A percentile compares a stretch with the other conserved stretches of the same genome.
These are phyloP conservation scores for Hipparchia semele DNA, from an alignment of 2,888 invertebrate genomes.

Conservation along the genomic window DNA sequence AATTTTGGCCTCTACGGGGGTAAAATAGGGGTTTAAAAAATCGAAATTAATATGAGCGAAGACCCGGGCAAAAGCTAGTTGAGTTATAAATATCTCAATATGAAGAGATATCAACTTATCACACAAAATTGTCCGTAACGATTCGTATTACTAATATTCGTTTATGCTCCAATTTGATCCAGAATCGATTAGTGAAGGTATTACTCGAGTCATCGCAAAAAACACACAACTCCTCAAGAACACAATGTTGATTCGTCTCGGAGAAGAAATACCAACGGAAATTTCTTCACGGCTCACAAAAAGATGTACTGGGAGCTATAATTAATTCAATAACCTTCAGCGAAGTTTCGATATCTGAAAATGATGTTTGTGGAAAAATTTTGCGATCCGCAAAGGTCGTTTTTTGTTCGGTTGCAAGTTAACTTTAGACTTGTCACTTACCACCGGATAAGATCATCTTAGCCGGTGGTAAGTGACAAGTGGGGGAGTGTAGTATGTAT, in stretches of 20 bases:
- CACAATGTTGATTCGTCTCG: conserved; percentile 23
- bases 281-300: conserved; percentile 10
- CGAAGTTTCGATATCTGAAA: conserved; percentile 6
- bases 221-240: conserved; percentile 4
- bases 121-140: not conserved
- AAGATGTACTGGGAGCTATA: conserved; percentile 5
- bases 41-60: too few species aligned
- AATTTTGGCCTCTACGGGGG: too few species aligned
- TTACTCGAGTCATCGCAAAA: conserved; percentile 10
- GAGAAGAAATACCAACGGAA: conserved; percentile 3
- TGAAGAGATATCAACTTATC: not conserved
- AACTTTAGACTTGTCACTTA: too few species aligned
- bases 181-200: conserved; percentile 25
- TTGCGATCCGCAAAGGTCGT: not conserved
- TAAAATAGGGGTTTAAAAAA: too few species aligned
- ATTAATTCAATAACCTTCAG: conserved; percentile 29
- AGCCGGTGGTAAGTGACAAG: too few species aligned
- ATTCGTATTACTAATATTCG: conserved; percentile 8
- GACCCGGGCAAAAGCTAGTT: too few species aligned
- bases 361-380: not conserved
- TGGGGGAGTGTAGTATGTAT: too few species aligned
- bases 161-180: conserved; percentile 19
- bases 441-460: too few species aligned
- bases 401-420: not conserved
- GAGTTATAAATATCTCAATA: too few species aligned